Percentiles rank a stretch among this genome's conserved stretches.
phyloP scores from a whole-genome alignment of 2,113 vertebrate genomes.

The Phrynosoma blainvillii region DNA sequence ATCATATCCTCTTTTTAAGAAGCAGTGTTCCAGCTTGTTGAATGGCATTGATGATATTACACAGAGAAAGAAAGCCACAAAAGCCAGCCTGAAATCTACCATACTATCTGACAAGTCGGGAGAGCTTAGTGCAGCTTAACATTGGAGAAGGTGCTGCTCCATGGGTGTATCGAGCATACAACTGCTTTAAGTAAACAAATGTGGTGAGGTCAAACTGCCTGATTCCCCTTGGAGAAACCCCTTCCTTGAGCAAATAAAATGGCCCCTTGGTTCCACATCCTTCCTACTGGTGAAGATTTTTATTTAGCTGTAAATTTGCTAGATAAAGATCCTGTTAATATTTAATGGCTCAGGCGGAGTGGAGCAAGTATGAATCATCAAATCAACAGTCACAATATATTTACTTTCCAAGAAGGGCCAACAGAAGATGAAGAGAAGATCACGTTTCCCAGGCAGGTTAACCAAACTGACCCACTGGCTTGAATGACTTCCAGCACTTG shows the following conservation, averaged over 20 bases:
- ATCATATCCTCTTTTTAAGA: neutral
- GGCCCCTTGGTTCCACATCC: constrained; percentile 48
- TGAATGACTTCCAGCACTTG: constrained; percentile 13
- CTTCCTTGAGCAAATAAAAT: constrained; percentile 65
- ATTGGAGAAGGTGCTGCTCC: neutral
- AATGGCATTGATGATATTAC: neutral
- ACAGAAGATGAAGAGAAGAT: constrained; percentile 61
- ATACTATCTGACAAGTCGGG: constrained; percentile 24
- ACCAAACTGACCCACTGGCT: constrained; percentile 42
- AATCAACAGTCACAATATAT: constrained; percentile 50
- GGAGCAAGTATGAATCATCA: constrained; percentile 67
- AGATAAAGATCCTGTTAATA: constrained; percentile 58
- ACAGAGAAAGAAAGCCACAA: neutral
- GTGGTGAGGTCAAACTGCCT: constrained; percentile 43
- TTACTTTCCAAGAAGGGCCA: constrained; percentile 50
- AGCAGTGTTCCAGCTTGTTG: neutral
- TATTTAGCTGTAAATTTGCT: constrained; percentile 61
- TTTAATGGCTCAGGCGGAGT: constrained; percentile 61
- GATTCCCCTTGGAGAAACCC: constrained; percentile 54
- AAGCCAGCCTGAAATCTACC: constrained; percentile 9
- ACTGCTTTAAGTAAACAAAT: constrained; percentile 41
- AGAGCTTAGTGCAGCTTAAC: neutral
- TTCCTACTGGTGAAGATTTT: constrained; percentile 40
- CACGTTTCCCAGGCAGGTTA: constrained; percentile 58
- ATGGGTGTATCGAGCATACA: neutral